Evolutionary conservation across 2,797 vertebrate genomes (phyloP), one percentile per base, ranked within the genome.

Genomic region (Cirrhinus molitorella): DNA sequence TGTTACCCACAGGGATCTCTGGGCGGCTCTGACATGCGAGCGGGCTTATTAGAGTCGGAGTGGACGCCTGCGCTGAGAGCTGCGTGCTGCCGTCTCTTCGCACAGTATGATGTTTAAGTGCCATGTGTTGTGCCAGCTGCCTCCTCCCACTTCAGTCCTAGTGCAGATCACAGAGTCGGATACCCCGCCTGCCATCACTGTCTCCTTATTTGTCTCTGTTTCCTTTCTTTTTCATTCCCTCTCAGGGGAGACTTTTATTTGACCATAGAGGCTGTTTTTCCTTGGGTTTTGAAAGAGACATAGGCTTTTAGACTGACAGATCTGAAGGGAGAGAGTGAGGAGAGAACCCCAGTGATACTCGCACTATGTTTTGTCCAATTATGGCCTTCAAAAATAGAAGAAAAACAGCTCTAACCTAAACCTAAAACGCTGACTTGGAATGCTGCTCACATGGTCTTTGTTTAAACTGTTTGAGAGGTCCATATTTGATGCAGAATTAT

Each of bases 81-180:
- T 49, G 79, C 55, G 19, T 63, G 79, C 49, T 28, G 68, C 74
- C 43, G 31, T 87, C 87, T 88, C 83, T 71, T 86, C 63, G 85
- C 92, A 83, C 94, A 91, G 91, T 88, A 87, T 90, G 94, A 89
- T 67, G 85, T 88, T 92, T 90, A 94, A 91, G 88, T 89, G 92
- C 89, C 93, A 94, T 91, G 93, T 94, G 93, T 89, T 87, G 81
- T 79, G 88, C 91, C 93, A 93, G 90, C 92, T 94, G 94, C 90
- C 92, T 90, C 82, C 87, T 80, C 80, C 88, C 90, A 86, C 75
- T 86, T 86, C 86, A 86, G 84, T 89, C 91, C 90, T 90, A 91
- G 83, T 49, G 76, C 70, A 86, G 88, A 87, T 88, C 88, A 13
- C 86, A 90, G 88, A 86, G 79, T 88, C 88, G 25, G 21, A 53